A percentile compares a stretch with the other conserved stretches of the same genome.
phyloP scores from a whole-genome alignment of 1,140 invertebrate genomes.

The Brachionus koreanus region DNA sequence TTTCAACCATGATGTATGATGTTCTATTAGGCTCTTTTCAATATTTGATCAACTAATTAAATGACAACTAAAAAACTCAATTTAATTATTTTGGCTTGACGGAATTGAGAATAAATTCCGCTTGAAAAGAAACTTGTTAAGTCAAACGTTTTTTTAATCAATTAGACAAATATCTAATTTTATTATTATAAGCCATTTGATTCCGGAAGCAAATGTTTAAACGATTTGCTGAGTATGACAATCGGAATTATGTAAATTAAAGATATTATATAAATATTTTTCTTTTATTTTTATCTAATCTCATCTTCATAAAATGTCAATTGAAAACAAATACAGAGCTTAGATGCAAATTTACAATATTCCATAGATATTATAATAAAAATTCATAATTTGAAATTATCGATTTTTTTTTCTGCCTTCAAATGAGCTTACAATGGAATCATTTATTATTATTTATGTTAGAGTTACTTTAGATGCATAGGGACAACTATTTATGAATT shows the following conservation, averaged over 20 bases:
- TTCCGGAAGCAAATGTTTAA: neutral
- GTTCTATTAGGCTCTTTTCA: neutral
- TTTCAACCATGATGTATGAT: neutral
- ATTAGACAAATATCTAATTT: neutral
- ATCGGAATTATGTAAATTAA: neutral
- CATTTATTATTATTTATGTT: slow-evolving; percentile 30
- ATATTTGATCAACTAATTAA: neutral
- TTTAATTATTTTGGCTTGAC: neutral
- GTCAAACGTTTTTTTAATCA: neutral
- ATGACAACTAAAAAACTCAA: neutral
- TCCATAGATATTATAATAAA: neutral
- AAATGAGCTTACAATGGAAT: neutral
- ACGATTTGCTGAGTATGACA: neutral
- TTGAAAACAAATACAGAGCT: neutral
- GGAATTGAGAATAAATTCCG: neutral
- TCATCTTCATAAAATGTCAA: neutral
- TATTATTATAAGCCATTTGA: neutral
- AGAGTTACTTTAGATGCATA: neutral
- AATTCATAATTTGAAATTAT: slow-evolving; percentile 25
- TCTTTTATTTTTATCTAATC: neutral
- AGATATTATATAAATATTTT: neutral
- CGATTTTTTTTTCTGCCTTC: slow-evolving; percentile 19
- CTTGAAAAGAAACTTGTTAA: neutral
- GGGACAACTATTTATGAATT: slow-evolving; percentile 13
- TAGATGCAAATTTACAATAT: neutral